Evolutionary conservation across 2,113 vertebrate species (phyloP).

Genomic region (Odontophorus gujanensis): DNA sequence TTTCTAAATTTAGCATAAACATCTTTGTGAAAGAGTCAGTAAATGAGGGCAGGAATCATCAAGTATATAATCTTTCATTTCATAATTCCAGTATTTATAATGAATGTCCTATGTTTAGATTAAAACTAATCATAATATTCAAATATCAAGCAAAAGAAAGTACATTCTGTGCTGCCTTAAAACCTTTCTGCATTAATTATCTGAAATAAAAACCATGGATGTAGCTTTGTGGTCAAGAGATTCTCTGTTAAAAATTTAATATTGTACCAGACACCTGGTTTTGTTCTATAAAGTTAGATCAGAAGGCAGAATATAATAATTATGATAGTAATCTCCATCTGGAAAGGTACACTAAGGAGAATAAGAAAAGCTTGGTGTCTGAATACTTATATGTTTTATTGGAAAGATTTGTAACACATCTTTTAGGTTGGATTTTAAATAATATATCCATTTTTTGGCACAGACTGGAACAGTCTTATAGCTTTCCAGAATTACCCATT

Average conservation of each 20-base stretch:
- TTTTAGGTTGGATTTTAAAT: not conserved
- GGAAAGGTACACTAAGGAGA: not conserved
- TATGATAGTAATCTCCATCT: not conserved
- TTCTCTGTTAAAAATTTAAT: not conserved
- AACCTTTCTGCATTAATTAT: not conserved
- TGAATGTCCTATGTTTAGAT: not conserved
- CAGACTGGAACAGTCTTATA: not conserved
- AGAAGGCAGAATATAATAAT: not conserved
- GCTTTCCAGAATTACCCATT: not conserved
- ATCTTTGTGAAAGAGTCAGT: not conserved
- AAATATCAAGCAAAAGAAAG: rapidly evolving
- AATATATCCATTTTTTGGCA: not conserved
- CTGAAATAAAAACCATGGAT: not conserved
- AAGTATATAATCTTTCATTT: not conserved
- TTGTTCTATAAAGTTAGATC: not conserved
- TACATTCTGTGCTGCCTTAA: not conserved
- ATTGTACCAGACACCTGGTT: not conserved
- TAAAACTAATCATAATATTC: not conserved
- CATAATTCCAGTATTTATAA: not conserved
- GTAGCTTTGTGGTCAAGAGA: not conserved
- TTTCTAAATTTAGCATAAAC: not conserved
- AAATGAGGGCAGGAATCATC: not conserved
- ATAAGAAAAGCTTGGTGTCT: not conserved
- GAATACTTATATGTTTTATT: not conserved
- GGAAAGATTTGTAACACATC: not conserved